phyloP scores from a whole-genome alignment of 2,113 vertebrate genomes.

The Himantopus leucocephalus region DNA sequence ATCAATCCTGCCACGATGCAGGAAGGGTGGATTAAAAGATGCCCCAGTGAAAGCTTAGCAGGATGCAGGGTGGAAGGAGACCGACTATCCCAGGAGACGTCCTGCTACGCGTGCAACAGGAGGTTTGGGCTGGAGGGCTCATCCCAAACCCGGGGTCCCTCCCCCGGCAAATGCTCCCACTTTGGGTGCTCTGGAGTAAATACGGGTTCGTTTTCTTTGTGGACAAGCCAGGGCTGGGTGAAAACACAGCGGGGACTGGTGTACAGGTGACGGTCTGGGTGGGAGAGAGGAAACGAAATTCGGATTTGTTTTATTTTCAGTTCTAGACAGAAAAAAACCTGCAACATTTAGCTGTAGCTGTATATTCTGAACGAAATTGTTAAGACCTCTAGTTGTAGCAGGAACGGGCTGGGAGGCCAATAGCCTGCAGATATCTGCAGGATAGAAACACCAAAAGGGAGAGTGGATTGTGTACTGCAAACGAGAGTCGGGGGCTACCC shows the following conservation, averaged over 20 bases:
- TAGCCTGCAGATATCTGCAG: neutral
- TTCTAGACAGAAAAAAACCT: neutral
- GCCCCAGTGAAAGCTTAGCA: conserved; percentile 39
- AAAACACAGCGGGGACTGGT: neutral
- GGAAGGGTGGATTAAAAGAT: conserved; percentile 59
- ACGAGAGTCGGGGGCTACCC: neutral
- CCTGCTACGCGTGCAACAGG: neutral
- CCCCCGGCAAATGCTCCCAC: neutral
- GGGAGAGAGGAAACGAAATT: neutral
- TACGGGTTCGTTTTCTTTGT: neutral
- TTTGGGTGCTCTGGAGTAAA: neutral
- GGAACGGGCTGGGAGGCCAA: neutral
- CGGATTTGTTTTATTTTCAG: neutral
- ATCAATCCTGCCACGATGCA: conserved; percentile 31
- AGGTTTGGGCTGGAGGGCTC: neutral
- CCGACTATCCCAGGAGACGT: neutral
- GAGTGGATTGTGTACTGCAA: neutral
- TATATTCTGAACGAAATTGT: neutral
- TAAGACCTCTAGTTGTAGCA: neutral
- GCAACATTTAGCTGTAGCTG: neutral
- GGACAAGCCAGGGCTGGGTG: neutral
- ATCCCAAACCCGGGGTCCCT: neutral
- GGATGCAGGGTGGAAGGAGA: neutral
- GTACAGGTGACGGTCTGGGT: neutral
- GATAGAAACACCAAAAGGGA: neutral